Evolutionary conservation across 2,888 invertebrate species (phyloP).

Genomic region (Quadroppia sp.): DNA sequence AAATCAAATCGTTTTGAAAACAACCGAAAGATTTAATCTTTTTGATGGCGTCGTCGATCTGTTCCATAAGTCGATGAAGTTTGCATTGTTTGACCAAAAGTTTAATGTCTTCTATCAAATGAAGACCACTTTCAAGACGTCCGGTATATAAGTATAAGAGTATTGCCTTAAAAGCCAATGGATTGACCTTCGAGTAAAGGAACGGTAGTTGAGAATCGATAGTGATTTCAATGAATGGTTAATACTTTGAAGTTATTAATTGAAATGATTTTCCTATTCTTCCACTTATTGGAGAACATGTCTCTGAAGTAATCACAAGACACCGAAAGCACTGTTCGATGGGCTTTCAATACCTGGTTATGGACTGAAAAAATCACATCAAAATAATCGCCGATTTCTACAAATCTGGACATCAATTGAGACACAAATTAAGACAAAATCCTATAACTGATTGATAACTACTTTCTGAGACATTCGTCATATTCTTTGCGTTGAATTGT

Average conservation of each 20-base stretch:
- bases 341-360: slow-evolving; percentile 53
- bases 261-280: slow-evolving; percentile 22
- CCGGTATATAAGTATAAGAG: slow-evolving; percentile 38
- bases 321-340: slow-evolving; percentile 55
- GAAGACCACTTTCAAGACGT: slow-evolving; percentile 4
- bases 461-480: slow-evolving; percentile 57
- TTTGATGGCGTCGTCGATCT: neutral
- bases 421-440: neutral
- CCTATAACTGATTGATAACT: slow-evolving; percentile 22
- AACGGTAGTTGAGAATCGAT: neutral
- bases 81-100: slow-evolving; percentile 32
- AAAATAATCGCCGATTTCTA: slow-evolving; percentile 51
- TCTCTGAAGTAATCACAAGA: slow-evolving; percentile 55
- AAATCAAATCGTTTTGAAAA: neutral
- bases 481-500: slow-evolving; percentile 55
- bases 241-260: slow-evolving; percentile 26
- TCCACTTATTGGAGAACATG: slow-evolving; percentile 50
- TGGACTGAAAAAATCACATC: slow-evolving; percentile 55
- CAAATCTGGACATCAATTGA: slow-evolving; percentile 49
- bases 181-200: slow-evolving; percentile 21
- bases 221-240: neutral
- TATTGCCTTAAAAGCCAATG: slow-evolving; percentile 31
- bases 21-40: slow-evolving; percentile 23
- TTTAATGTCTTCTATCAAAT: slow-evolving; percentile 28
- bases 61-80: slow-evolving; percentile 1